Evolutionary conservation across 2,113 vertebrate genomes (phyloP).

Genomic region (Puntigrus tetrazona): DNA sequence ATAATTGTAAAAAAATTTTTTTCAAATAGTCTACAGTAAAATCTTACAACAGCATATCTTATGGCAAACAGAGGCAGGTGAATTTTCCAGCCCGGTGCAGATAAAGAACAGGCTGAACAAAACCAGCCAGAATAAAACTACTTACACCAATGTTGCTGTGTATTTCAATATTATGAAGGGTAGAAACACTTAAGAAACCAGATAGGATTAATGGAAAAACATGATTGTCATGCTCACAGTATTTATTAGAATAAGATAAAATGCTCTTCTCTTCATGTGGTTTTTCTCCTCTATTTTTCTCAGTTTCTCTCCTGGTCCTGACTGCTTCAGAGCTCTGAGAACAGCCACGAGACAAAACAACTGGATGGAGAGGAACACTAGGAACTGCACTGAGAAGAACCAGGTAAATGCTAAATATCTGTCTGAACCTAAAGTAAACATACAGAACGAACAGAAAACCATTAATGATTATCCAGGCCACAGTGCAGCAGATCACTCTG

Average conservation of each 20-base stretch:
- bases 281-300: background rate
- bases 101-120: background rate
- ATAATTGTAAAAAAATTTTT: background rate
- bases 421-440: background rate
- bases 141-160: background rate
- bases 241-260: background rate
- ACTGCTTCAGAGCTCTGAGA: conserved; percentile 2
- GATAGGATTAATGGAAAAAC: background rate
- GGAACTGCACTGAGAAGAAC: background rate
- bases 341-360: background rate
- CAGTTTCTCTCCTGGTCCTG: background rate
- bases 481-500: conserved; percentile 1
- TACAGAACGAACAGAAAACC: background rate
- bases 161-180: background rate
- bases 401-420: background rate
- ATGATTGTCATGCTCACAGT: background rate
- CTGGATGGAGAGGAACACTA: background rate
- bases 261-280: background rate
- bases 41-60: background rate
- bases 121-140: background rate
- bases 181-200: background rate
- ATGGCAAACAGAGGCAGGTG: background rate
- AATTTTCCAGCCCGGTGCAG: background rate
- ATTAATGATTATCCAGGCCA: background rate
- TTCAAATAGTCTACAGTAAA: background rate